These are phyloP conservation scores for Enteromius afrohamiltoni DNA, from an alignment of 2,797 vertebrate genomes.

Conservation along the genomic window DNA sequence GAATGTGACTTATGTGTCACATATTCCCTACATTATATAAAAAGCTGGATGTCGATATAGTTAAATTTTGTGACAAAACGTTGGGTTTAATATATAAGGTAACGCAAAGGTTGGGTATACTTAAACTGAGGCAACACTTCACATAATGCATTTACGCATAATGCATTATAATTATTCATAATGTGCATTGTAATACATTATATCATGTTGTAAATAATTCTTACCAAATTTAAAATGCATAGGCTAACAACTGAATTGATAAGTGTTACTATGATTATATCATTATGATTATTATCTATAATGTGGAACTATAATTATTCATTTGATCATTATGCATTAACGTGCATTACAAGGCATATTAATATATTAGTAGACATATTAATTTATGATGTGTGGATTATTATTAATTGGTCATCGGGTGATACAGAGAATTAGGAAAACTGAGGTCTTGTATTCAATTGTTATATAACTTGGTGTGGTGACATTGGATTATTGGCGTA, in stretches of 20 bases:
- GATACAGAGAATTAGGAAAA: neutral
- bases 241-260: neutral
- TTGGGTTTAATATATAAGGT: neutral
- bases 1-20: neutral
- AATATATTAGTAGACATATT: no score
- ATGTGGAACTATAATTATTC: neutral
- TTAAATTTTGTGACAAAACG: neutral
- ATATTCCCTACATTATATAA: neutral
- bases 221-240: neutral
- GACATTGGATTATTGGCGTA: neutral
- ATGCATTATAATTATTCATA: neutral
- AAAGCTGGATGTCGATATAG: neutral
- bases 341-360: neutral
- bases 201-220: neutral
- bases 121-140: neutral
- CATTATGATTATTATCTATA: no score
- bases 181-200: neutral
- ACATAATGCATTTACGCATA: neutral
- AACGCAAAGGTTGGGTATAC: neutral
- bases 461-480: neutral
- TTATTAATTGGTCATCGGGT: neutral
- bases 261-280: neutral
- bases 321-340: neutral
- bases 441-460: neutral
- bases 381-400: neutral